Base-by-base conservation (phyloP, 2,888 invertebrate genomes). In the Slavum lentiscoides region DNA sequence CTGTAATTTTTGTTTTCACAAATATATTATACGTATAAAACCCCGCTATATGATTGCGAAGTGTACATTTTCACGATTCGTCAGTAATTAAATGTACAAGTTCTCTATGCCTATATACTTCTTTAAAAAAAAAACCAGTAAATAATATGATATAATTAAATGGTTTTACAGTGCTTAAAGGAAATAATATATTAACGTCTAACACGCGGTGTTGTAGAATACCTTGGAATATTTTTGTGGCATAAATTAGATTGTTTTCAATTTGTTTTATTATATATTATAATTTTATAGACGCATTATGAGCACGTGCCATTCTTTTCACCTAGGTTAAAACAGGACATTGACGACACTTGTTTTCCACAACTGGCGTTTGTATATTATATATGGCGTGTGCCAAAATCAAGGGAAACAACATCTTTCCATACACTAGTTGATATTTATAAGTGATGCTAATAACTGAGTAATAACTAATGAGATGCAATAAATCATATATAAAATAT, bases 191-290 rank as follows among this genome's bases (percentile, higher is more conserved):
- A 55, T 30, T 49, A 21, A 21, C 55, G 53, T 53, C 17, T 53
- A 30, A 53, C 21, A 21, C 39, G 5, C 39, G n/a, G 59, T 30
- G 30, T 30, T 4, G 70, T 59, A 39, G 70, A 72, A 21, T 59
- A 66, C 74, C 74, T 74, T 74, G 74, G 49, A 58, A 74, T 66
- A 7, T 39, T 58, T 74, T 64, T 73, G 21, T 39, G 15, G 74
- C 74, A 74, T 74, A 74, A 74, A 74, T 74, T 74, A 74, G 74
- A 74, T 74, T 74, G 74, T 66, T 74, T 58, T 58, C 19, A 66
- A 58, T 74, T 58, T 58, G 55, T 74, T 39, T 37, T 59, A 70
- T 58, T 58, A 39, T 39, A 61, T 19, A 74, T 67, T 66, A 39
- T 72, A 66, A 58, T 66, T 66, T 55, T 23, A 58, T 43, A 74